These are phyloP conservation scores for Nannospalax galili DNA, from an alignment of 2,113 vertebrate genomes.

Conservation along the genomic window DNA sequence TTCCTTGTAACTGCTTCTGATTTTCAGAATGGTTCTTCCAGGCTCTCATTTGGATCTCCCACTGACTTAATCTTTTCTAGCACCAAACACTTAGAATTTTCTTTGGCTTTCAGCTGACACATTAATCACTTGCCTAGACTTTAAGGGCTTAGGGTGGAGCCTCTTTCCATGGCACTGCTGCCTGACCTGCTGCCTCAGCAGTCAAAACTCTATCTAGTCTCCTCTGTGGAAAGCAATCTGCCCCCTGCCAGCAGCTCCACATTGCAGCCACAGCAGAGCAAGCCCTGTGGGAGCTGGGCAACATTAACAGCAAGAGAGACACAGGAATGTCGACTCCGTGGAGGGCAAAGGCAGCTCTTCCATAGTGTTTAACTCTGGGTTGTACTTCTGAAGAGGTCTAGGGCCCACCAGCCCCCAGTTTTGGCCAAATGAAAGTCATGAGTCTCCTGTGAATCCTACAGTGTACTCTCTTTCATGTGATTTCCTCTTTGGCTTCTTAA, in stretches of 20 bases:
- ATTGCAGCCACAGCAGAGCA: neutral
- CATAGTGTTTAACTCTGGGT: neutral
- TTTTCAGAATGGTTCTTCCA: constrained; percentile 54
- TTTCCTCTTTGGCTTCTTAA: constrained; percentile 5
- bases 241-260: neutral
- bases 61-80: constrained; percentile 65
- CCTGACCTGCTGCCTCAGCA: neutral
- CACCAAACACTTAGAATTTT: neutral
- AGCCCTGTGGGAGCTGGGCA: neutral
- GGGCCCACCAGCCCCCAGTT: fast-evolving
- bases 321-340: neutral
- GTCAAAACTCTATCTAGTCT: neutral
- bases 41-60: constrained; percentile 50
- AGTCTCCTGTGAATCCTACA: neutral
- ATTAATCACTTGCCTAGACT: constrained; percentile 46
- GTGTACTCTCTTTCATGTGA: neutral
- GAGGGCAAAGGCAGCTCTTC: neutral
- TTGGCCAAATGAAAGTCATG: neutral
- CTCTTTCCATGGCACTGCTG: neutral
- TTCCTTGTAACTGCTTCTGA: constrained; percentile 9
- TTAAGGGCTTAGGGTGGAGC: constrained; percentile 21
- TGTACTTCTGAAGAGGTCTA: neutral
- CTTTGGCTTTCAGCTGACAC: constrained; percentile 14
- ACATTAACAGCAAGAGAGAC: neutral
- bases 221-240: constrained; percentile 49